These are phyloP conservation scores for Rhipidura dahli DNA, from an alignment of 2,113 vertebrate genomes.

Conservation along the genomic window DNA sequence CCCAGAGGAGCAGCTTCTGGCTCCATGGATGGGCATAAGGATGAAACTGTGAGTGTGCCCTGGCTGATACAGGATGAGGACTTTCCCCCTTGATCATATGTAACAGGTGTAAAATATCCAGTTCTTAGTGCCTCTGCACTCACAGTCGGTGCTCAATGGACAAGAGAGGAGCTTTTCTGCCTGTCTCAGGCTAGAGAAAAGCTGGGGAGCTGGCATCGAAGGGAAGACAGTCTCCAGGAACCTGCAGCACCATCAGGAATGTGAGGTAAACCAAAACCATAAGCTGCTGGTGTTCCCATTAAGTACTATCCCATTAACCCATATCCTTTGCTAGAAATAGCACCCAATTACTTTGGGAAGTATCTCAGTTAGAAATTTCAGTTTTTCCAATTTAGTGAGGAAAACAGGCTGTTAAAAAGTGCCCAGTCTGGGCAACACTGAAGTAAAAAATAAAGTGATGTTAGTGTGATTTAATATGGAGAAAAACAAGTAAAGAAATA, in stretches of 20 bases:
- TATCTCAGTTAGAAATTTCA: background rate
- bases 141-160: background rate
- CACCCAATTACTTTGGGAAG: background rate
- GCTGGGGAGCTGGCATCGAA: background rate
- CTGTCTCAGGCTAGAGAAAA: background rate
- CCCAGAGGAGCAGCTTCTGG: background rate
- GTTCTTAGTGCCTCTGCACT: background rate
- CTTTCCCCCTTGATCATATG: background rate
- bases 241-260: background rate
- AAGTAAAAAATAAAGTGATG: background rate
- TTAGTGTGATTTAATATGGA: background rate
- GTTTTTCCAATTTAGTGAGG: background rate
- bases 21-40: background rate
- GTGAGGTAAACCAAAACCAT: background rate
- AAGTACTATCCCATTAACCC: background rate
- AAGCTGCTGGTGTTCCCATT: background rate
- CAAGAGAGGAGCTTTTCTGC: background rate
- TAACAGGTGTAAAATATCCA: background rate
- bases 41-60: background rate
- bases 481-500: background rate
- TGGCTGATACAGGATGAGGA: background rate
- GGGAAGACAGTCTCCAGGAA: background rate
- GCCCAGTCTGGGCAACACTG: background rate
- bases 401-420: background rate
- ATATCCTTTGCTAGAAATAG: background rate